phyloP scores from a whole-genome alignment of 64 coral and sea anemone genomes.

The Trachythela sp. region DNA sequence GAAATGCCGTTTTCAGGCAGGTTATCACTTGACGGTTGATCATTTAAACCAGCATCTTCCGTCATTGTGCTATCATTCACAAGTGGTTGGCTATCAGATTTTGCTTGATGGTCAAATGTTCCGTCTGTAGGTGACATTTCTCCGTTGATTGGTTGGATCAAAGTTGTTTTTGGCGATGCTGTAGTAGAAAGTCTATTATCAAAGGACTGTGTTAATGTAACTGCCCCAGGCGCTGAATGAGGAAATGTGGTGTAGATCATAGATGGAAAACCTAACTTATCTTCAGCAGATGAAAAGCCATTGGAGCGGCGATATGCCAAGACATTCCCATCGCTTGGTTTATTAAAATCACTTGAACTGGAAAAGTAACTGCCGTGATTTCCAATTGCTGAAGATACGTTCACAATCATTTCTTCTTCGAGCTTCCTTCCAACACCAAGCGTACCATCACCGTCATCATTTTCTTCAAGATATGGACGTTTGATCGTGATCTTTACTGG shows the following conservation, averaged over 20 bases:
- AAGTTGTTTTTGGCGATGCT: conserved; percentile 5
- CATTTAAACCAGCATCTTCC: not conserved
- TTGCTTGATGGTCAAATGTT: not conserved
- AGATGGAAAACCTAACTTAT: conserved; percentile 4
- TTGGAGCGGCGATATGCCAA: not conserved
- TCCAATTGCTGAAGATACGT: not conserved
- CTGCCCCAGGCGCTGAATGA: not conserved
- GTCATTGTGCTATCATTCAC: not conserved
- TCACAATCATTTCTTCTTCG: conserved; percentile 20
- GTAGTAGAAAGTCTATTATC: not conserved
- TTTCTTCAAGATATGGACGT: conserved; percentile 19
- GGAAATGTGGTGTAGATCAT: conserved; percentile 18
- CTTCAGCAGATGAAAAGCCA: not conserved
- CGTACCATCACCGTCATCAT: not conserved
- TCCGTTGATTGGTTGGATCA: conserved; percentile 24
- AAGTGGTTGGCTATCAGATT: not conserved
- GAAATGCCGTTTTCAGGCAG: not conserved
- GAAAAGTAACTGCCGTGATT: not conserved
- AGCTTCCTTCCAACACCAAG: not conserved
- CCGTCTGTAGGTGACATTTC: conserved; percentile 8
- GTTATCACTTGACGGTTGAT: not conserved
- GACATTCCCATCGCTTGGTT: not conserved
- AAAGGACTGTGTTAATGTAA: not conserved
- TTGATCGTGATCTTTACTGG: not conserved
- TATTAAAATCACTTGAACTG: not conserved